Evolutionary conservation across 2,113 vertebrate genomes (phyloP).

Genomic region (Pedionomus torquatus): DNA sequence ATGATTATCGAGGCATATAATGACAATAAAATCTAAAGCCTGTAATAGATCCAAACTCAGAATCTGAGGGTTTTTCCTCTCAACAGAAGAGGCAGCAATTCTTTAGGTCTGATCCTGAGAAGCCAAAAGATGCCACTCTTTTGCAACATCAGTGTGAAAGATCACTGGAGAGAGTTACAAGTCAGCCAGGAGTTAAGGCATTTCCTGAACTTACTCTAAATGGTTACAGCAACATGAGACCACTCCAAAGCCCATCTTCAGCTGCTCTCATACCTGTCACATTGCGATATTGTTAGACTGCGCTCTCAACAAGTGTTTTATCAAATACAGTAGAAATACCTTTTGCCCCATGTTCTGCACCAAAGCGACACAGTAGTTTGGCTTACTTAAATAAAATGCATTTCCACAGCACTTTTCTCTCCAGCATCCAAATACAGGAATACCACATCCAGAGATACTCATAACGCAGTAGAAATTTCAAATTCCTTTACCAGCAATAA

Average conservation of each 20-base stretch:
- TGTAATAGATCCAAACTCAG: background rate
- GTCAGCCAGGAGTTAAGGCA: background rate
- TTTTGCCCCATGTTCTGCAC: background rate
- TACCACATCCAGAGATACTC: background rate
- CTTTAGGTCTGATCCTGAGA: background rate
- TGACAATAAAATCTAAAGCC: background rate
- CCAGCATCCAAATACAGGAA: background rate
- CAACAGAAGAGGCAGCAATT: background rate
- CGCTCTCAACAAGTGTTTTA: background rate
- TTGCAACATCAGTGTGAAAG: background rate
- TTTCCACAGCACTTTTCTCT: background rate
- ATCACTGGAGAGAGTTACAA: background rate
- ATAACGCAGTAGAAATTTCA: background rate
- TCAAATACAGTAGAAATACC: background rate
- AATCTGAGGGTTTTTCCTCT: background rate
- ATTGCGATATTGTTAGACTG: background rate
- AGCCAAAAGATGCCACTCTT: background rate
- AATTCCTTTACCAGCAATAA: conserved; percentile 10
- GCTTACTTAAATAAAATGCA: background rate
- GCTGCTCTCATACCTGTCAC: background rate
- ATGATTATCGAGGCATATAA: background rate
- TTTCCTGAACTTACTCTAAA: background rate
- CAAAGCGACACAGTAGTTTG: background rate
- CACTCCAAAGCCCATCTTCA: background rate
- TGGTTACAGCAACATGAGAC: background rate